phyloP scores from a whole-genome alignment of 1,140 invertebrate species.

The Thaumatotibia leucotreta region DNA sequence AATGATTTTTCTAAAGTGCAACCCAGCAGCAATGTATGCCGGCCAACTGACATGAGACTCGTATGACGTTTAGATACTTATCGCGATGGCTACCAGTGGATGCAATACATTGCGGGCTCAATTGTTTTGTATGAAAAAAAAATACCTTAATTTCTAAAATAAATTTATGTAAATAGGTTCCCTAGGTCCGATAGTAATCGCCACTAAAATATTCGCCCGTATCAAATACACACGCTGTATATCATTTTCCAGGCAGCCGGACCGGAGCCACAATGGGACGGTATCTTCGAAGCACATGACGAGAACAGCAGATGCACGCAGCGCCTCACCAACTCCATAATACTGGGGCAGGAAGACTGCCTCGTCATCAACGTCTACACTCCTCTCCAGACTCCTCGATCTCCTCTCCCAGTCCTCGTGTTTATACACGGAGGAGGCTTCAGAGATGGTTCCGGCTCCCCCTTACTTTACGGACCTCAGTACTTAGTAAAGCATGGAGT shows the following conservation, averaged over 20 bases:
- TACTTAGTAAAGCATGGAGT: slow-evolving; percentile 78
- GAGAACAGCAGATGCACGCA: slow-evolving; percentile 76
- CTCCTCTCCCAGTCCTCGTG: slow-evolving; percentile 52
- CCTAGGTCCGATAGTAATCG: no score
- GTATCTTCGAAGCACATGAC: slow-evolving; percentile 74
- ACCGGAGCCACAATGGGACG: slow-evolving; percentile 76
- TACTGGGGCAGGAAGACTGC: slow-evolving; percentile 67
- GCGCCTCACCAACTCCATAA: slow-evolving; percentile 47
- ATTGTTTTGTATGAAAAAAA: no score
- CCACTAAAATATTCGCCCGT: no score
- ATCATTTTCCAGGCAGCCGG: slow-evolving; percentile 70
- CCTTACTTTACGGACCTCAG: slow-evolving; percentile 66
- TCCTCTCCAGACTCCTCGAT: slow-evolving; percentile 38
- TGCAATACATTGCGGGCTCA: no score
- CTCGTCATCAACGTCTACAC: slow-evolving; percentile 74
- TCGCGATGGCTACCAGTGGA: no score
- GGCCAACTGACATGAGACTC: no score
- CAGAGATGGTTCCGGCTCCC: slow-evolving; percentile 35
- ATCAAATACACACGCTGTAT: no score
- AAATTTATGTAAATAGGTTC: no score
- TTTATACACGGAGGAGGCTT: slow-evolving; percentile 79
- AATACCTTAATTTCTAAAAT: no score
- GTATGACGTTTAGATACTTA: no score
- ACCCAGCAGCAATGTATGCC: no score
- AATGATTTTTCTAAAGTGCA: no score